phyloP scores from a whole-genome alignment of 2,888 invertebrate species.

The Drosophila neoperkinsi region DNA sequence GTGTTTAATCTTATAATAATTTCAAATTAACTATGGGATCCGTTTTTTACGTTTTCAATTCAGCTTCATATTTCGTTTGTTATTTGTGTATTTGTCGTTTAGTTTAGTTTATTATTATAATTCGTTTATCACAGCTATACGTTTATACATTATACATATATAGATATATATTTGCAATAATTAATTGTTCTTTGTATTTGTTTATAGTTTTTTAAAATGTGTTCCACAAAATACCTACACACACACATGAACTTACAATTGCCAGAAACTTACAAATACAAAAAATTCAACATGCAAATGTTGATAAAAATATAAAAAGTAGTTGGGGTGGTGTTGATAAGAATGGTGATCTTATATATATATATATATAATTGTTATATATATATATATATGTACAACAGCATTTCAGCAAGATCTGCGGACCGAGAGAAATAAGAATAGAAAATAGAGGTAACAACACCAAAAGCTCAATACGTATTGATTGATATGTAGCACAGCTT shows the following conservation, averaged over 20 bases:
- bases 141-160: conserved; percentile 66
- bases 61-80: conserved; percentile 59
- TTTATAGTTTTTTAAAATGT: conserved; percentile 27
- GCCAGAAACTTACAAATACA: conserved; percentile 43
- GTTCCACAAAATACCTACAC: conserved; percentile 34
- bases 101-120: conserved; percentile 59
- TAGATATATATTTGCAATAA: conserved; percentile 49
- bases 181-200: conserved; percentile 30
- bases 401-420: conserved; percentile 35
- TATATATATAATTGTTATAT: not conserved
- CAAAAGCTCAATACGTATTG: conserved; percentile 44
- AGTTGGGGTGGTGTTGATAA: not conserved
- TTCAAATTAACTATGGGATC: conserved; percentile 52
- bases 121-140: conserved; percentile 79
- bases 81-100: conserved; percentile 63
- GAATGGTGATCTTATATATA: conserved; percentile 6
- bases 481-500: conserved; percentile 49
- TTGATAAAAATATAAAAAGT: conserved; percentile 49
- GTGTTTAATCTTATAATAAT: conserved; percentile 26
- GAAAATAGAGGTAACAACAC: conserved; percentile 43
- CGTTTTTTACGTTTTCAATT: conserved; percentile 42
- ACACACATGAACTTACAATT: conserved; percentile 28
- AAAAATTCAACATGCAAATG: conserved; percentile 45
- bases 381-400: conserved; percentile 35
- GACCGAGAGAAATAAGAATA: conserved; percentile 1